Evolutionary conservation across 2,797 vertebrate genomes (phyloP).

Genomic region (Adrianichthys oophorus): DNA sequence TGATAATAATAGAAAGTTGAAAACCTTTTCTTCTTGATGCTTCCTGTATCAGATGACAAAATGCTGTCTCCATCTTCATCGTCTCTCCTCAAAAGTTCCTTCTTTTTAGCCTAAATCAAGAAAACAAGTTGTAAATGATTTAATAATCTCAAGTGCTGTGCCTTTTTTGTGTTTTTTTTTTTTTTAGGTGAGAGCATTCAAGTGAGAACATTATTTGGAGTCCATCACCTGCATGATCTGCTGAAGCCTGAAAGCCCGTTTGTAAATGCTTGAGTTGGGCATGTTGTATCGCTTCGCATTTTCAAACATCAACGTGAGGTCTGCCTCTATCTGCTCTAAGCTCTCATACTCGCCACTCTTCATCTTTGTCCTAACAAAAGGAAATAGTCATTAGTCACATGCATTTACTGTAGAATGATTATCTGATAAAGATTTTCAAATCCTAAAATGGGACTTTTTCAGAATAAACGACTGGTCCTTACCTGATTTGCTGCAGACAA

Average conservation of each 20-base stretch:
- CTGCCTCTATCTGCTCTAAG: slow-evolving; percentile 90
- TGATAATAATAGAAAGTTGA: background rate
- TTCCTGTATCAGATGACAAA: slow-evolving; percentile 92
- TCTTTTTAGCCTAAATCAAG: slow-evolving; percentile 87
- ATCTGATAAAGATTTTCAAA: background rate
- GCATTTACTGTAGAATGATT: background rate
- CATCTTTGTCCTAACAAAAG: slow-evolving; percentile 85
- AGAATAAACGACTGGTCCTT: background rate
- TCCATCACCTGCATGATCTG: slow-evolving; percentile 91
- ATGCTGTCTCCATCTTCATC: slow-evolving; percentile 96
- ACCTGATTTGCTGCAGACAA: slow-evolving; percentile 93
- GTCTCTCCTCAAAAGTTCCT: slow-evolving; percentile 89
- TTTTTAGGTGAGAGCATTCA: background rate
- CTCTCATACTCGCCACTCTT: slow-evolving; percentile 94
- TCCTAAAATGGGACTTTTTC: background rate
- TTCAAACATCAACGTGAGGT: slow-evolving; percentile 96
- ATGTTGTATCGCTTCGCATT: slow-evolving; percentile 99
- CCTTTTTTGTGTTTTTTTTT: slow-evolving; percentile 3
- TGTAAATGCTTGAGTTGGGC: slow-evolving; percentile 97
- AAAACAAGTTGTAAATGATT: background rate
- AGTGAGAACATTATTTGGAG: background rate
- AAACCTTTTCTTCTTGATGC: slow-evolving; percentile 93
- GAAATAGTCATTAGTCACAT: background rate
- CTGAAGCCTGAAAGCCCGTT: slow-evolving; percentile 94
- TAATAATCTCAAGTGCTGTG: background rate